These are phyloP conservation scores for Clarias gariepinus DNA, from an alignment of 2,113 vertebrate species.

Conservation along the genomic window DNA sequence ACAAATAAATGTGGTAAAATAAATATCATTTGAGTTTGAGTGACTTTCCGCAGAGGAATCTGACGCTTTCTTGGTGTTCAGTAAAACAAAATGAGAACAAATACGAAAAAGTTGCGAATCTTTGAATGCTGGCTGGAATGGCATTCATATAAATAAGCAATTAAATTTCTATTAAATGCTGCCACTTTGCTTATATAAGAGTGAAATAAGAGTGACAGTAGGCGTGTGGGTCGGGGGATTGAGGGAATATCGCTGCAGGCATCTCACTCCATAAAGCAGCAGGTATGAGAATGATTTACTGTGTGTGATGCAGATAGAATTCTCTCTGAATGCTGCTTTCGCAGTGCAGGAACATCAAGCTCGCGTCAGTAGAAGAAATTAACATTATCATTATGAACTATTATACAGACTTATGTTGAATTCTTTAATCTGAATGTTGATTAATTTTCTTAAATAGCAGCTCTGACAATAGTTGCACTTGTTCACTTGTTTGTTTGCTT, in stretches of 20 bases:
- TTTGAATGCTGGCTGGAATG: neutral
- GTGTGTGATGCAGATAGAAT: neutral
- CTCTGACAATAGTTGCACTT: neutral
- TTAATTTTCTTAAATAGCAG: neutral
- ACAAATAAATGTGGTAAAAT: neutral
- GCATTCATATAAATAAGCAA: neutral
- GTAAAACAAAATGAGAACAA: neutral
- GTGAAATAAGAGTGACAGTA: neutral
- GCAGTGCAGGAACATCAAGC: neutral
- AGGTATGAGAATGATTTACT: constrained; percentile 19
- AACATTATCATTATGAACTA: neutral
- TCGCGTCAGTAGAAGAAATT: neutral
- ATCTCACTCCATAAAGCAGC: constrained; percentile 6
- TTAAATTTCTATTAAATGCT: neutral
- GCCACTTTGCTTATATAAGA: neutral
- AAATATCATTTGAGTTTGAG: no score
- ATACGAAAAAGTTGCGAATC: neutral
- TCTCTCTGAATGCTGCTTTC: neutral
- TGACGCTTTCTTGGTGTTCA: neutral
- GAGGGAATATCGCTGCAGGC: neutral
- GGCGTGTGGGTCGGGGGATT: neutral
- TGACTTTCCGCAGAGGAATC: neutral
- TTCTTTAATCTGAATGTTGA: neutral
- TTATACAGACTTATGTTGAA: neutral
- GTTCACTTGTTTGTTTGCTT: no score